Base-by-base conservation (phyloP, 2,888 invertebrate genomes). In the Chrysina gloriosa region DNA sequence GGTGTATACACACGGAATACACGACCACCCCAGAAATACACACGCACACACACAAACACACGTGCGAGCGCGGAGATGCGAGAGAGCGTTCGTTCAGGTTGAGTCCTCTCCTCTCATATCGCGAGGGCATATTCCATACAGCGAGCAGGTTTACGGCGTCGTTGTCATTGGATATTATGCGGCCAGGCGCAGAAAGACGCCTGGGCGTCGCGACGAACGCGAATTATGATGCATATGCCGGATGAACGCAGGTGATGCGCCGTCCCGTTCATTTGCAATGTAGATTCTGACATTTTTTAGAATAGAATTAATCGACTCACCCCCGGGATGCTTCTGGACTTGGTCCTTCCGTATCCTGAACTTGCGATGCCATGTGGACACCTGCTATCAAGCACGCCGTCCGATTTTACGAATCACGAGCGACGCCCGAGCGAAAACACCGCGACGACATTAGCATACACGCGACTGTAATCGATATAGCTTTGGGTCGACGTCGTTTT, bases 21-120 rank as follows among this genome's bases (percentile, higher is more conserved):
- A n/a, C n/a, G n/a, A n/a, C n/a, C n/a, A n/a, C n/a, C n/a, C n/a
- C n/a, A 14, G 36, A 36, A 36, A 36, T 36, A 36, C 14, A 14
- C 36, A n/a, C 36, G 11, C n/a, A n/a, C 14, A 11, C 36, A n/a
- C 36, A 14, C 36, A 14, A n/a, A 36, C 36, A 7, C 36, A 36
- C 36, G 14, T 14, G 7, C 29, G 4, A 29, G 29, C 21, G 47
- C 47, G 23, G 9, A 2, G 47, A 19, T 6, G 45, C 2, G 45
- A 2, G 7, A 16, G 16, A 45, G 11, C 14, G 5, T 16, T 14
- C 14, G 45, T 19, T n/a, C 80, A 79, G 80, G 79, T 79, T 80
- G 77, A 77, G 70, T 67, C 65, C 70, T 48, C 78, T 79, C 80
- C 81, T 82, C 82, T 82, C 81, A 82, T 82, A 82, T 81, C 78